Evolutionary conservation across 2,888 invertebrate genomes (phyloP).

Genomic region (Cerastis rubricosa): DNA sequence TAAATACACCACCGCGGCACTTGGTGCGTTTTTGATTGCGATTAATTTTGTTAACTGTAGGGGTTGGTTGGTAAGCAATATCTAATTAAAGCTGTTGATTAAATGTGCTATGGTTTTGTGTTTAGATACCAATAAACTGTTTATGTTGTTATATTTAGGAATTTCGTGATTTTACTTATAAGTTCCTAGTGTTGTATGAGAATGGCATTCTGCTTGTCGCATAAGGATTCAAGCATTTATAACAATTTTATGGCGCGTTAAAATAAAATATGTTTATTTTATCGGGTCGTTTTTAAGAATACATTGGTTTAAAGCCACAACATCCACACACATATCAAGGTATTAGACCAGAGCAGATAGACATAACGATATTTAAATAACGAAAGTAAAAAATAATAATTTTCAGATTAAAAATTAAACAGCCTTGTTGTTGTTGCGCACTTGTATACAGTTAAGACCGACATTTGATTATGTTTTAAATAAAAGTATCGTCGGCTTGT

Average conservation of each 20-base stretch:
- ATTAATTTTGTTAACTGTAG: constrained; percentile 74
- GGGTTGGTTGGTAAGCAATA: constrained; percentile 65
- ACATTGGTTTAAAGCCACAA: not conserved
- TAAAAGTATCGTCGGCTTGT: constrained; percentile 55
- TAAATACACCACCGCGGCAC: constrained; percentile 80
- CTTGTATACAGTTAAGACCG: constrained; percentile 28
- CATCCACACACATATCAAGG: not conserved
- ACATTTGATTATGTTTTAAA: constrained; percentile 61
- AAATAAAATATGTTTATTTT: not conserved
- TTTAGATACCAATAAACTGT: constrained; percentile 14
- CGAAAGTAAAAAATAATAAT: constrained; percentile 1
- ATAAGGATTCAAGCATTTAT: not conserved
- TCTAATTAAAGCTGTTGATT: constrained; percentile 52
- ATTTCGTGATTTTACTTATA: not conserved
- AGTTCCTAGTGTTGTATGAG: not conserved
- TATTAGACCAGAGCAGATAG: not conserved
- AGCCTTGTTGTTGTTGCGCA: constrained; percentile 23
- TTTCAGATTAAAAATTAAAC: constrained; percentile 11
- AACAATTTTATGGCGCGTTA: not conserved
- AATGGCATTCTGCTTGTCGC: not conserved
- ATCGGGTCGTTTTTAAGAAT: not conserved
- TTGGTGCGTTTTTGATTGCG: constrained; percentile 79
- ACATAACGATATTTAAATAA: no score
- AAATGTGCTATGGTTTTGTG: constrained; percentile 35
- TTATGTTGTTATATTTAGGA: not conserved